Percentiles rank a stretch among this genome's conserved stretches.
Evolutionary conservation across 1,140 invertebrate species (phyloP).

Genomic region (Cotesia glomerata): DNA sequence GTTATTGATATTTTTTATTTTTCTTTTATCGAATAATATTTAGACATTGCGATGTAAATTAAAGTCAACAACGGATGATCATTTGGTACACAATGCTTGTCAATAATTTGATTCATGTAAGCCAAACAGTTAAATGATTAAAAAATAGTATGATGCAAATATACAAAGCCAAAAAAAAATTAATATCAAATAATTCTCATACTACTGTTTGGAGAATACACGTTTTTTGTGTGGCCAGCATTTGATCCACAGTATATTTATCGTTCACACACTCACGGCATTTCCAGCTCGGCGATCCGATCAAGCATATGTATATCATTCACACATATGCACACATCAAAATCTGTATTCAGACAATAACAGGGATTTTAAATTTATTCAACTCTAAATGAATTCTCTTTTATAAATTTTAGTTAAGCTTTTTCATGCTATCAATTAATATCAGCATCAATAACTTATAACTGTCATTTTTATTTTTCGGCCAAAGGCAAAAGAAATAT

Average conservation of each 20-base stretch:
- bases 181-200: slow-evolving; percentile 10
- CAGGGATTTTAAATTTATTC: slow-evolving; percentile 13
- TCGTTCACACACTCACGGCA: slow-evolving; percentile 1
- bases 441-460: too few relatives aligned
- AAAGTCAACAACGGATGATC: too few relatives aligned
- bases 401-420: neutral
- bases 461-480: too few relatives aligned
- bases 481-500: too few relatives aligned
- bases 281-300: slow-evolving; percentile 25
- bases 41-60: too few relatives aligned
- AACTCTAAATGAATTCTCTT: slow-evolving; percentile 14
- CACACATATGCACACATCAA: slow-evolving; percentile 6
- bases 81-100: too few relatives aligned
- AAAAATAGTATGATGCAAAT: neutral
- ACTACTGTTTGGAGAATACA: neutral
- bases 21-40: too few relatives aligned
- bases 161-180: slow-evolving; percentile 2
- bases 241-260: slow-evolving; percentile 14
- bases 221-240: neutral
- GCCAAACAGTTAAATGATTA: neutral
- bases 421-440: too few relatives aligned
- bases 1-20: slow-evolving; percentile 19
- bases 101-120: neutral
- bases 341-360: slow-evolving; percentile 17
- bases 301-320: slow-evolving; percentile 9